Percentiles rank a stretch among this genome's conserved stretches.
phyloP scores from a whole-genome alignment of 37 sponge, comb jelly and placozoan species.

The Corticium candelabrum region DNA sequence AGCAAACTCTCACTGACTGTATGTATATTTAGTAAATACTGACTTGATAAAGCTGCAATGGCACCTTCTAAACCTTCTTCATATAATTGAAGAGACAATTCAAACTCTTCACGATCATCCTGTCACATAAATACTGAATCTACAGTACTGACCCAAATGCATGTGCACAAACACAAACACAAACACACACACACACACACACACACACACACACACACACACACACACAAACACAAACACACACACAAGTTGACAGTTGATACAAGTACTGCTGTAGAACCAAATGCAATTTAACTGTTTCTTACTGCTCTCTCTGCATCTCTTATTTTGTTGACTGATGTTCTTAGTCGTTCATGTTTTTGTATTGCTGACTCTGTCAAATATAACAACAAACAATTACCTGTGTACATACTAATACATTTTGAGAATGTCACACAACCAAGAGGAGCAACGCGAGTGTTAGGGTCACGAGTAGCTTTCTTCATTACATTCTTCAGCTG shows the following conservation, averaged over 20 bases:
- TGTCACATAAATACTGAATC: neutral
- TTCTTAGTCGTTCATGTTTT: neutral
- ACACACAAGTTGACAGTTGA: too few species aligned
- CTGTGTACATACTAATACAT: too few species aligned
- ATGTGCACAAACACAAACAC: too few species aligned
- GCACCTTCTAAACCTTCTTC: neutral
- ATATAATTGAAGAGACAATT: neutral
- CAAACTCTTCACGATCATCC: neutral
- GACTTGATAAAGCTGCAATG: neutral
- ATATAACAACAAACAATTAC: neutral
- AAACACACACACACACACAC: too few species aligned
- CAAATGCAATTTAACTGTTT: neutral
- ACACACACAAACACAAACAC: too few species aligned
- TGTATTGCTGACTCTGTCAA: neutral
- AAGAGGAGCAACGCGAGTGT: too few species aligned
- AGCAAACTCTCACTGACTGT: neutral
- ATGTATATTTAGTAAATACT: neutral
- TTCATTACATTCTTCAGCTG: conserved; percentile 27
- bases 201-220: too few species aligned
- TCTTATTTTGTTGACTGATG: neutral
- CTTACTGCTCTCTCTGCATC: neutral
- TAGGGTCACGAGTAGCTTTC: too few species aligned
- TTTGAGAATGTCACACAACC: too few species aligned
- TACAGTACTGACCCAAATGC: too few species aligned
- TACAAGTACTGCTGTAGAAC: too few species aligned